Evolutionary conservation across 2,888 invertebrate species (phyloP).

Genomic region (Nemapogon koenigi): DNA sequence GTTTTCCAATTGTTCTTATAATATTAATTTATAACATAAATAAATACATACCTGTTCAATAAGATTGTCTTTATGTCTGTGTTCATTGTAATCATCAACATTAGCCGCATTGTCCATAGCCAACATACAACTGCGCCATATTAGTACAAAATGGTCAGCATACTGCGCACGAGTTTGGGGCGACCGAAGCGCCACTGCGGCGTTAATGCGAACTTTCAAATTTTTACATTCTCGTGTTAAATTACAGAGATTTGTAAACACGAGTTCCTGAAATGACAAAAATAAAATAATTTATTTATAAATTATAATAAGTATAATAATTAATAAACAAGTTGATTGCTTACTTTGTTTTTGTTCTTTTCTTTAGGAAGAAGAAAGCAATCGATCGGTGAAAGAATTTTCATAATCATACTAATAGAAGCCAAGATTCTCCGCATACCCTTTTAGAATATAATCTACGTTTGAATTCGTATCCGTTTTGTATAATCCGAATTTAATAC

Average conservation of each 20-base stretch:
- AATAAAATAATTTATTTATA: too few species aligned
- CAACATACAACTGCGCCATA: conserved; percentile 76
- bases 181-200: conserved; percentile 75
- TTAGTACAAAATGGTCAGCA: conserved; percentile 61
- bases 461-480: too few species aligned
- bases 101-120: conserved; percentile 81
- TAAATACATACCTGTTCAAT: conserved; percentile 81
- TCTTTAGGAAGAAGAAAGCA: too few species aligned
- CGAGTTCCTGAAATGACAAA: conserved; percentile 50
- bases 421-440: too few species aligned
- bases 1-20: too few species aligned
- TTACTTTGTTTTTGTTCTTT: too few species aligned
- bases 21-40: background rate
- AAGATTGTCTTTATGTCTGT: conserved; percentile 84
- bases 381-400: too few species aligned
- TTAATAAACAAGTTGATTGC: too few species aligned
- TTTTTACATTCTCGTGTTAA: conserved; percentile 78
- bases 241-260: conserved; percentile 70
- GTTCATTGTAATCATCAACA: conserved; percentile 83
- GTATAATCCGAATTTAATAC: too few species aligned
- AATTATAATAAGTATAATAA: too few species aligned
- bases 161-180: conserved; percentile 68
- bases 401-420: too few species aligned
- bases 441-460: too few species aligned
- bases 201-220: conserved; percentile 90